phyloP scores from a whole-genome alignment of 1,140 invertebrate species.

The Drosophila quadrilineata region DNA sequence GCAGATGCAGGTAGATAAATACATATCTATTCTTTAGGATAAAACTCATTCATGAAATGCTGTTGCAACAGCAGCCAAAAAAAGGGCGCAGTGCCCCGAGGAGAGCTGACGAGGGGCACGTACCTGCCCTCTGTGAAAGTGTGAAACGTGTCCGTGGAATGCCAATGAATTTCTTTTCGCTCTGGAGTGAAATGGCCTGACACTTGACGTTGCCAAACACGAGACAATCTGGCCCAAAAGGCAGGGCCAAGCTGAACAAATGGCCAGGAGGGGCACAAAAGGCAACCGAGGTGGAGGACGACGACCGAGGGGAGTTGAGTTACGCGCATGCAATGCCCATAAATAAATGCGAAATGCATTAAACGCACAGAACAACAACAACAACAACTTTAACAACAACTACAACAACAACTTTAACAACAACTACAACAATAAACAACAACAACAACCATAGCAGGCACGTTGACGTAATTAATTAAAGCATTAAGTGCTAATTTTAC shows the following conservation, averaged over 20 bases:
- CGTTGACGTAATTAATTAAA: constrained; percentile 78
- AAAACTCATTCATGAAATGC: constrained; percentile 32
- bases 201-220: constrained; percentile 71
- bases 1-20: not conserved
- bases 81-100: not conserved
- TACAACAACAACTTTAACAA: constrained; percentile 23
- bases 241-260: not conserved
- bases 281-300: not conserved
- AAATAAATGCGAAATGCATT: constrained; percentile 78
- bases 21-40: constrained; percentile 8
- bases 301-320: constrained; percentile 51
- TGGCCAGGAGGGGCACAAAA: not conserved
- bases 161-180: constrained; percentile 61
- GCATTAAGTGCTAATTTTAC: constrained; percentile 80
- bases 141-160: constrained; percentile 69
- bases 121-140: constrained; percentile 57
- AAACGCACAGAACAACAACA: constrained; percentile 50
- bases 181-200: constrained; percentile 59
- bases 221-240: constrained; percentile 19
- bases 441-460: constrained; percentile 36
- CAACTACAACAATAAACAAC: too few relatives aligned
- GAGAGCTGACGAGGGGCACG: not conserved
- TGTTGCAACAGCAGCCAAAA: constrained; percentile 2
- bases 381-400: constrained; percentile 18
- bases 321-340: constrained; percentile 72